These are phyloP conservation scores for Thecocarcelia acutangulata DNA, from an alignment of 2,888 invertebrate species.

Conservation along the genomic window DNA sequence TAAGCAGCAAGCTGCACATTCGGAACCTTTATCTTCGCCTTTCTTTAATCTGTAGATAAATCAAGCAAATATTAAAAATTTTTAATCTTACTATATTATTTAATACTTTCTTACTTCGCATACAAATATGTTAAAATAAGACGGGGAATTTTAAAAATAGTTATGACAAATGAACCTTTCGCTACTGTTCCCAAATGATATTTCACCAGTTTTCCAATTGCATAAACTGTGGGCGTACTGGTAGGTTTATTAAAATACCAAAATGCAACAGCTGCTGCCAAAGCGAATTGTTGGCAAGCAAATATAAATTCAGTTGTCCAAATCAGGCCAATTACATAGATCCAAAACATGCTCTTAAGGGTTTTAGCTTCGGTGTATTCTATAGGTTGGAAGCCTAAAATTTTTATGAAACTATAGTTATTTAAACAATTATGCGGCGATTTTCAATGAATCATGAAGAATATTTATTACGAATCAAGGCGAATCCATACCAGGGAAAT, in stretches of 20 bases:
- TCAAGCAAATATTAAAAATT: neutral
- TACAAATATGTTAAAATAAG: constrained; percentile 94
- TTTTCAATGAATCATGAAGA: too few relatives aligned
- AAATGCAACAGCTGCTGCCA: constrained; percentile 94
- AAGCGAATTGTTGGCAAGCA: constrained; percentile 96
- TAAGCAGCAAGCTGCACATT: constrained; percentile 88
- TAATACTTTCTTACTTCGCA: constrained; percentile 86
- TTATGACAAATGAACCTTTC: constrained; percentile 95
- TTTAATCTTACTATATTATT: neutral
- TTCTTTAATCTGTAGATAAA: constrained; percentile 83
- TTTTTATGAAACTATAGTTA: constrained; percentile 53
- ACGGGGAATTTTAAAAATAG: constrained; percentile 94
- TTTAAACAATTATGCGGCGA: too few relatives aligned
- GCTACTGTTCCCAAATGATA: constrained; percentile 98
- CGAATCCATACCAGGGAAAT: too few relatives aligned
- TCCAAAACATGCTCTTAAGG: constrained; percentile 97
- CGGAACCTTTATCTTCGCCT: constrained; percentile 87
- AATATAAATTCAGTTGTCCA: constrained; percentile 97
- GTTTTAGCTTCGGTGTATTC: constrained; percentile 89
- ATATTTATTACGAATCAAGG: too few relatives aligned
- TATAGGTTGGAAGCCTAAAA: constrained; percentile 84
- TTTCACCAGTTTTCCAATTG: constrained; percentile 88
- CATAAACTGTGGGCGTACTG: constrained; percentile 84
- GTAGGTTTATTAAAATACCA: constrained; percentile 95
- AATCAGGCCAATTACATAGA: constrained; percentile 92